Conservation (phyloP, 2,888 invertebrate species). For the Chalcis sispes region DNA sequence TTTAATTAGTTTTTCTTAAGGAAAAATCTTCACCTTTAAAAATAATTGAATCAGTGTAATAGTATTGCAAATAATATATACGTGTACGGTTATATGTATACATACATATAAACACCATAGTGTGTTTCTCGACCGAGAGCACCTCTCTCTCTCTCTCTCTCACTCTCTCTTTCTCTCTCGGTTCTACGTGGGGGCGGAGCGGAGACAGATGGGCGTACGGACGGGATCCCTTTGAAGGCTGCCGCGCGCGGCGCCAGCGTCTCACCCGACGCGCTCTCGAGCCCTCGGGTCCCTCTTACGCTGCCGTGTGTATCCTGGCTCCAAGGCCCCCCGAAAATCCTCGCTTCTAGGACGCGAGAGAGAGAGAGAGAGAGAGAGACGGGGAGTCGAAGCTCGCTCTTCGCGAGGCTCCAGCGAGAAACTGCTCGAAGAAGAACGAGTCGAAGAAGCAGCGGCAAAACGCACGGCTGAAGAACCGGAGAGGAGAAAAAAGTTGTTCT, state of each 20-base stretch:
- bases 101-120: too few relatives aligned
- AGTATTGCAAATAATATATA: too few relatives aligned
- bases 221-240: slow-evolving; percentile 75
- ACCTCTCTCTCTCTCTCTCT: background rate
- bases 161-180: slow-evolving; percentile 2
- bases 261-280: slow-evolving; percentile 29
- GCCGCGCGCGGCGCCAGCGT: slow-evolving; percentile 75
- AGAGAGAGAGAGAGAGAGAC: slow-evolving; percentile 60
- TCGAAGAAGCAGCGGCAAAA: too few relatives aligned
- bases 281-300: background rate
- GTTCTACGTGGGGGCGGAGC: slow-evolving; percentile 73
- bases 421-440: too few relatives aligned
- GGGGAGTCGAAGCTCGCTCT: too few relatives aligned
- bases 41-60: too few relatives aligned
- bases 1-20: too few relatives aligned
- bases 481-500: slow-evolving; percentile 36
- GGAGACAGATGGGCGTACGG: slow-evolving; percentile 76
- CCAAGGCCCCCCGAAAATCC: slow-evolving; percentile 48
- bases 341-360: slow-evolving; percentile 41
- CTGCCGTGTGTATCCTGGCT: slow-evolving; percentile 5
- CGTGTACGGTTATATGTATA: too few relatives aligned
- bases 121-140: too few relatives aligned
- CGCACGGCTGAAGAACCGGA: too few relatives aligned
- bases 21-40: too few relatives aligned
- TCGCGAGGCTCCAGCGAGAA: too few relatives aligned